phyloP scores from a whole-genome alignment of 2,113 vertebrate species.

The Seriola dumerili region DNA sequence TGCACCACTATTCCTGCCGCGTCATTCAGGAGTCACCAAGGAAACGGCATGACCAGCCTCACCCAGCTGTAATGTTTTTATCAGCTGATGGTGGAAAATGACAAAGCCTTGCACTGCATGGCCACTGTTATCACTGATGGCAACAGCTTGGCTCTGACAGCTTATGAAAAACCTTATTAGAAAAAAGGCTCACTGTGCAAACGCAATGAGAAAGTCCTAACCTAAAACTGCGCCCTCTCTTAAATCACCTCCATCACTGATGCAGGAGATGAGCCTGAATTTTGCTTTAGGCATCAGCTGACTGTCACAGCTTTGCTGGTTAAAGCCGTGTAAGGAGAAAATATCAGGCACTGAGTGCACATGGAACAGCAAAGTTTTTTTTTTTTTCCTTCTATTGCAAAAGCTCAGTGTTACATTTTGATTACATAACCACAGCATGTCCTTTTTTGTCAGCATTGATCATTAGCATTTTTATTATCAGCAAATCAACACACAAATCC shows the following conservation, averaged over 20 bases:
- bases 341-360: constrained; percentile 11
- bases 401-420: neutral
- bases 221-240: neutral
- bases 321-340: constrained; percentile 13
- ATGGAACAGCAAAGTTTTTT: neutral
- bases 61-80: constrained; percentile 57
- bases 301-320: constrained; percentile 13
- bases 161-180: constrained; percentile 4
- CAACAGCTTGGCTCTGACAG: constrained; percentile 18
- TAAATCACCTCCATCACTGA: constrained; percentile 21
- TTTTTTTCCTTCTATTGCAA: neutral
- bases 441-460: neutral
- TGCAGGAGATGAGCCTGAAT: constrained; percentile 30
- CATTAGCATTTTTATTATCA: neutral
- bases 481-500: neutral
- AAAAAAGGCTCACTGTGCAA: neutral
- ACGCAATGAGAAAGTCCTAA: neutral
- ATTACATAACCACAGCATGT: neutral
- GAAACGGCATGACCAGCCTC: constrained; percentile 65
- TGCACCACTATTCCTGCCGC: constrained; percentile 35
- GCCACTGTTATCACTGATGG: constrained; percentile 24
- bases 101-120: constrained; percentile 26
- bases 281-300: constrained; percentile 38
- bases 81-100: constrained; percentile 57
- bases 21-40: constrained; percentile 63